A percentile compares a stretch with the other conserved stretches of the same genome.
Evolutionary conservation across 2,797 vertebrate genomes (phyloP).

Genomic region (Pseudotriccus pelzelni): DNA sequence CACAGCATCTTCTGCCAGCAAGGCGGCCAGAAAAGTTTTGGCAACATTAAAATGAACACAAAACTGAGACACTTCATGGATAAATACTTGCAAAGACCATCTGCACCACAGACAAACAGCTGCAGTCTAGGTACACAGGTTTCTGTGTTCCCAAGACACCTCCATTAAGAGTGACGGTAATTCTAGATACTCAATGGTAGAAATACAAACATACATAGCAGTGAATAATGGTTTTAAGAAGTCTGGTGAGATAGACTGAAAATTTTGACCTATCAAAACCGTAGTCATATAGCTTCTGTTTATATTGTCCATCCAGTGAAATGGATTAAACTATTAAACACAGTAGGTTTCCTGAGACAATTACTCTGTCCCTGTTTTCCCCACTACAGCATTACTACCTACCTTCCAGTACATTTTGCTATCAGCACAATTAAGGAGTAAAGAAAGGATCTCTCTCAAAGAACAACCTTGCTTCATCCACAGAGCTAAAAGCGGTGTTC

Average conservation of each 20-base stretch:
- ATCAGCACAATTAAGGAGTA: neutral
- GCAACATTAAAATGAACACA: neutral
- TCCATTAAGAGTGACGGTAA: neutral
- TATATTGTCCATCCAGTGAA: neutral
- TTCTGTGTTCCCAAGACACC: neutral
- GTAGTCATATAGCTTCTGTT: neutral
- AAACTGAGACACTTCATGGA: neutral
- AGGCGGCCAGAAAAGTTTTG: neutral
- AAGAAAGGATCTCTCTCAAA: neutral
- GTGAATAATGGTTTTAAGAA: neutral
- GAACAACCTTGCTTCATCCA: neutral
- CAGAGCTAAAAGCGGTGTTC: neutral
- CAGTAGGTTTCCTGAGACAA: neutral
- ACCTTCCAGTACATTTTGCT: neutral
- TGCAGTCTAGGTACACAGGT: neutral
- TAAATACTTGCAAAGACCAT: neutral
- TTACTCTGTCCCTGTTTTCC: neutral
- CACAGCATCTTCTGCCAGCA: neutral
- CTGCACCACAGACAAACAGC: neutral
- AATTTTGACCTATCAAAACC: neutral
- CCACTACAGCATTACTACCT: neutral
- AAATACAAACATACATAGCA: neutral
- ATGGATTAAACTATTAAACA: neutral
- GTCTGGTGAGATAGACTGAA: neutral
- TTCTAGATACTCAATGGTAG: neutral